Base-by-base conservation (phyloP, 2,797 vertebrate species). In the Phoeniculus purpureus region DNA sequence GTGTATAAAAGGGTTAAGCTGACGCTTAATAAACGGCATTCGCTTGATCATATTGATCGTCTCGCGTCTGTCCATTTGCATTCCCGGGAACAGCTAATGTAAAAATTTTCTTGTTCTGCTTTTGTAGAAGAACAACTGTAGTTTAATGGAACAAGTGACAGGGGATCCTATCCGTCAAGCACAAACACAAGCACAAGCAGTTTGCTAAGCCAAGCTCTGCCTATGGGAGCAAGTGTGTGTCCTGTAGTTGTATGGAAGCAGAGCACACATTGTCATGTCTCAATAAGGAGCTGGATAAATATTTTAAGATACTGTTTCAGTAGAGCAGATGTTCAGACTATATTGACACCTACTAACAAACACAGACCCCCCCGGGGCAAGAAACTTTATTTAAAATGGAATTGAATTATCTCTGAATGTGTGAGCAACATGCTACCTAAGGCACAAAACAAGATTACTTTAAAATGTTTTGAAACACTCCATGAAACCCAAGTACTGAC, bases 241-340 rank as follows among this genome's bases (percentile, higher is more conserved):
- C 10, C 48, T 67, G 21, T 76, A 66, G 77, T 92, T 90, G 77
- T 59, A 77, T 68, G 71, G 67, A 95, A 58, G 52, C 56, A 90
- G 21, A 84, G 47, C 15, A 81, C 51, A 50, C 0, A 3, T 60
- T 93, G 80, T 76, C 68, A 77, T 62, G n/a, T 92, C 84, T 93
- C 78, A 91, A 48, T 62, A 77, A 86, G 75, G 87, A 90, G 22
- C n/a, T 72, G 58, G 78, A 91, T 92, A 95, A 94, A 94, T 91
- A 93, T 87, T 94, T 76, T 81, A 89, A 90, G 94, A 95, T 93
- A 92, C 67, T 88, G 58, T 85, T 94, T 72, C 72, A 61, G 51
- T 61, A 80, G 68, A 96, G 86, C 93, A 94, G 95, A 87, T 94
- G 81, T 88, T 94, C 86, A 74, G 59, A 93, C 43, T 78, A 85